These are phyloP conservation scores for Stenotaenia linearis DNA, from an alignment of 2,888 invertebrate genomes.

Conservation along the genomic window DNA sequence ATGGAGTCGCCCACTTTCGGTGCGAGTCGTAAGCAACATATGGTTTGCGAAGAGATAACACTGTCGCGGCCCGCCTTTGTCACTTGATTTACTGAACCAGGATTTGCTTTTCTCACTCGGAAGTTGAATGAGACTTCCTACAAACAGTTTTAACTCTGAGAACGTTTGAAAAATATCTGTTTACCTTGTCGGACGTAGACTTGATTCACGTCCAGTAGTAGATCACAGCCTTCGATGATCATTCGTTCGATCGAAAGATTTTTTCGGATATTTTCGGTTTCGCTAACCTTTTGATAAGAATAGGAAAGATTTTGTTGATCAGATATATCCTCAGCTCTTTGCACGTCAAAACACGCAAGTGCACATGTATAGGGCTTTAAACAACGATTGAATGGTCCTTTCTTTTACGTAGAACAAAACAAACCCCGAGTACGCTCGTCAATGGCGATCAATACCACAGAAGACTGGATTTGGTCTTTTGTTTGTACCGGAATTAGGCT, in stretches of 20 bases:
- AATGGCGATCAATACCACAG: neutral
- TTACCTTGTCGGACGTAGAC: slow-evolving; percentile 84
- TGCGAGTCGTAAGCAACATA: slow-evolving; percentile 72
- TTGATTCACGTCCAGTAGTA: slow-evolving; percentile 84
- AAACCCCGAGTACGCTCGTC: neutral
- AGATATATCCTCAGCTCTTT: too few species aligned
- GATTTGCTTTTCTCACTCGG: slow-evolving; percentile 56
- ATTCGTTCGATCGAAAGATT: slow-evolving; percentile 86
- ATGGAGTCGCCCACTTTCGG: slow-evolving; percentile 78
- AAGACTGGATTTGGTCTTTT: neutral
- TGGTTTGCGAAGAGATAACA: slow-evolving; percentile 89
- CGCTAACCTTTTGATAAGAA: slow-evolving; percentile 55
- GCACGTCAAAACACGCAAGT: too few species aligned
- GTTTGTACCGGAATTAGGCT: neutral
- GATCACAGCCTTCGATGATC: slow-evolving; percentile 91
- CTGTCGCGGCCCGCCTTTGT: slow-evolving; percentile 67
- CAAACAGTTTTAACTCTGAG: too few species aligned
- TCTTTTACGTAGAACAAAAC: neutral
- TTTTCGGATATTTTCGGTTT: slow-evolving; percentile 84
- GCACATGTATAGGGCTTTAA: neutral
- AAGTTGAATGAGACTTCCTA: slow-evolving; percentile 71
- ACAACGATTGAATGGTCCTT: neutral
- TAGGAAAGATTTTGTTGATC: too few species aligned
- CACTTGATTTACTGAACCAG: slow-evolving; percentile 52
- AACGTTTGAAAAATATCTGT: neutral